Evolutionary conservation across 1,140 invertebrate species (phyloP), one percentile per base, ranked within the genome.

Genomic region (Bemisia tabaci): DNA sequence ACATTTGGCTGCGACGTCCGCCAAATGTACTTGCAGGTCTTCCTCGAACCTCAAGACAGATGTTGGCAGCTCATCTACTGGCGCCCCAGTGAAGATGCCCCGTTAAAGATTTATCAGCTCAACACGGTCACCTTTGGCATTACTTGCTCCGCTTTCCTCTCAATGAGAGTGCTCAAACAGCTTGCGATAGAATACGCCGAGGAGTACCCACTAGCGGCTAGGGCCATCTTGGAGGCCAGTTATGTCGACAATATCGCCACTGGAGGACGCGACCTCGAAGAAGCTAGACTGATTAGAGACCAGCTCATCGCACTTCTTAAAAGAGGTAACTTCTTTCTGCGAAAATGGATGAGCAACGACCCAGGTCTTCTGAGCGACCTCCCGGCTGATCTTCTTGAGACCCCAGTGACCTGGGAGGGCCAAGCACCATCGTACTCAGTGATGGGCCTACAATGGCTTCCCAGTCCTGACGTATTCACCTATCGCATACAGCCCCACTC

Each of bases 281-380:
- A 73, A 60, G 73, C 70, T 22, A 22, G 68, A 12, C 0, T 65
- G 22, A 33, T 73, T 2, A 62, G 67, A 22, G 0, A 63, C 1
- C 23, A 75, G 62, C n/a, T 77, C 12, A 58, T 72, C 24, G 21
- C 61, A 68, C 23, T 70, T 26, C 22, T 73, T 1, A 23, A 24
- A 11, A 39, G n/a, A 59, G 74, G 70, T 48, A 62, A 69, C 22
- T 69, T 76, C n/a, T 22, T 67, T 22, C 60, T 77, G 0, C 60
- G 70, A 12, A 76, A 77, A 67, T 77, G 73, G 74, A 60, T 66
- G 1, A 33, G 26, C 1, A 67, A 58, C 22, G 39, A 60, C 2
- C 25, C 1, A 21, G 12, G 21, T 1, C 1, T 66, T 1, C 11
- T 66, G 1, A 12, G n/a, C n/a, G n/a, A n/a, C n/a, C n/a, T n/a